Percentiles rank a stretch among this genome's conserved stretches.
phyloP scores from a whole-genome alignment of 2,113 vertebrate species.

The Sylvia atricapilla region DNA sequence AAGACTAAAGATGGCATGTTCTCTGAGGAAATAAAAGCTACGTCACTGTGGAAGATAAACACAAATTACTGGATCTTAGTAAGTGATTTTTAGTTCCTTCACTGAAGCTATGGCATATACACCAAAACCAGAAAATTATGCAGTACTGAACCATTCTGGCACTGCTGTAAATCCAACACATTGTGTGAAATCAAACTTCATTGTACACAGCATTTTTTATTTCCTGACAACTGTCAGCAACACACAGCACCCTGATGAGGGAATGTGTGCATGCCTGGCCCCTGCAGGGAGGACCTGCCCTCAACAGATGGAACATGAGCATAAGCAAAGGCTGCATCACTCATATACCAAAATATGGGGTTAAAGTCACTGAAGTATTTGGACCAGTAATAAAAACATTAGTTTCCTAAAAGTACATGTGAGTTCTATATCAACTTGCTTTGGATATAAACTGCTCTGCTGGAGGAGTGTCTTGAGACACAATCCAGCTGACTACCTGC shows the following conservation, averaged over 20 bases:
- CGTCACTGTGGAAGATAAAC: neutral
- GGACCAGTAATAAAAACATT: neutral
- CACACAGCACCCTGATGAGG: neutral
- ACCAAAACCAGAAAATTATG: neutral
- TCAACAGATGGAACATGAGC: neutral
- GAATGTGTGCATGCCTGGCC: neutral
- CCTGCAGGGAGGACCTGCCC: neutral
- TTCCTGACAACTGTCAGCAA: constrained; percentile 9
- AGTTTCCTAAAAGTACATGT: neutral
- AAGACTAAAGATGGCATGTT: neutral
- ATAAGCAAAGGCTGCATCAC: neutral
- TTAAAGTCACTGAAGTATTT: neutral
- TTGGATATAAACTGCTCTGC: neutral
- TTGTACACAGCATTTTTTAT: neutral
- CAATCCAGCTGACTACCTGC: neutral
- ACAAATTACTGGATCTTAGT: neutral
- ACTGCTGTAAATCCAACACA: neutral
- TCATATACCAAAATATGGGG: neutral
- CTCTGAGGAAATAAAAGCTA: neutral
- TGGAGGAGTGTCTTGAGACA: neutral
- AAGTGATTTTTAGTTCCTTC: neutral
- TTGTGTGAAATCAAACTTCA: neutral
- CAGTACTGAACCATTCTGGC: neutral
- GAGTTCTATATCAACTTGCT: neutral
- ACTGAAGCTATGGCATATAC: neutral